phyloP scores from a whole-genome alignment of 2,113 vertebrate species.

The Cheirogaleus medius region DNA sequence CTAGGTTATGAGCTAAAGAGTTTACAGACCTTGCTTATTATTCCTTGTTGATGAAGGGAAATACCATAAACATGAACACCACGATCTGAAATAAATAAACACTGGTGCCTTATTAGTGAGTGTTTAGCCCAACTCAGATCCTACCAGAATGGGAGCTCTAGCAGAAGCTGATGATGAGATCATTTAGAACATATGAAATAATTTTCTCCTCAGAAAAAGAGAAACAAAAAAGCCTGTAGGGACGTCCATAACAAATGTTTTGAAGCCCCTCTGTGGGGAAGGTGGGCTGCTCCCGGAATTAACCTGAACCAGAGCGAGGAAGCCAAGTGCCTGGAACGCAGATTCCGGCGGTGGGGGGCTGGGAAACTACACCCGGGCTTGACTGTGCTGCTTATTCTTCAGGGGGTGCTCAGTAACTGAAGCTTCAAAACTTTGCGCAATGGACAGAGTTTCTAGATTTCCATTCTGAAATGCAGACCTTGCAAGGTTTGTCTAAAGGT shows the following conservation, averaged over 20 bases:
- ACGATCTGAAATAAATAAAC: constrained; percentile 53
- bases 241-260: neutral
- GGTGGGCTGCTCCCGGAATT: neutral
- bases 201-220: constrained; percentile 46
- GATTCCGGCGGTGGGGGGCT: fast-evolving
- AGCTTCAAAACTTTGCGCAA: neutral
- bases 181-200: constrained; percentile 55
- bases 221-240: neutral
- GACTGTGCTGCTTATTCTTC: neutral
- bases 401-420: fast-evolving
- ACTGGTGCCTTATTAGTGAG: constrained; percentile 48
- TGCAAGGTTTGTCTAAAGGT: neutral
- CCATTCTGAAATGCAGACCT: neutral
- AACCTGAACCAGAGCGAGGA: neutral
- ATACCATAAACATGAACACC: constrained; percentile 50
- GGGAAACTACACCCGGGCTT: fast-evolving
- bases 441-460: neutral
- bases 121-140: constrained; percentile 56
- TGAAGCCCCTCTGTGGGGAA: neutral
- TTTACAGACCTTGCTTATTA: constrained; percentile 58
- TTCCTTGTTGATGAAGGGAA: constrained; percentile 61
- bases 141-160: constrained; percentile 35
- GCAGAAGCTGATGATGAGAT: constrained; percentile 60
- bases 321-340: fast-evolving
- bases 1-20: constrained; percentile 66